A percentile compares a stretch with the other conserved stretches of the same genome.
phyloP scores from a whole-genome alignment of 2,113 vertebrate species.

The Syngnathus scovelli region DNA sequence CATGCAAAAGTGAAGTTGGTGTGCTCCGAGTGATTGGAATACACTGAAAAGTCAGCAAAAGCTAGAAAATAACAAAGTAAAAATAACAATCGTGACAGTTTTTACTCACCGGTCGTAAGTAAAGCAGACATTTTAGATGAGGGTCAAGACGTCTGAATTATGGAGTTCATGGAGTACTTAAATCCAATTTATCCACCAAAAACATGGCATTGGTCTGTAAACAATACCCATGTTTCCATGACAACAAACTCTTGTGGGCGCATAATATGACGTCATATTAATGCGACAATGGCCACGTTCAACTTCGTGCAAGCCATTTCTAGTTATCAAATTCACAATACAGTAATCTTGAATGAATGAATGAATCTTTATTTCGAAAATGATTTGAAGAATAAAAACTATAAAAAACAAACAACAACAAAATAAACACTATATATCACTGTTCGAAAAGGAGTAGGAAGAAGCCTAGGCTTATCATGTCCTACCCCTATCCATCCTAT shows the following conservation, averaged over 20 bases:
- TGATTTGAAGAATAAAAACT: no score
- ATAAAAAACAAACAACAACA: no score
- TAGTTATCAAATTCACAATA: background rate
- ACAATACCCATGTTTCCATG: constrained; percentile 35
- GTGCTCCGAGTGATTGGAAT: background rate
- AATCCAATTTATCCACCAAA: background rate
- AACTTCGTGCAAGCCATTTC: background rate
- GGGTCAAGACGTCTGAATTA: background rate
- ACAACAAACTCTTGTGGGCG: constrained; percentile 31
- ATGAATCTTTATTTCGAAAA: no score
- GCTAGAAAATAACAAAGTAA: background rate
- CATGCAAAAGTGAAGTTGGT: background rate
- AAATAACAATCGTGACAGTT: background rate
- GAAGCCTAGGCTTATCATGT: no score
- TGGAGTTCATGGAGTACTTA: background rate
- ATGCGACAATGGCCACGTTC: background rate
- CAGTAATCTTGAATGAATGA: background rate
- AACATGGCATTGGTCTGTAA: background rate
- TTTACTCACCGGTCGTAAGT: background rate
- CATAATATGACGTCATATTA: constrained; percentile 36
- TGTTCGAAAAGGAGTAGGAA: no score
- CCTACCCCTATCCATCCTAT: no score
- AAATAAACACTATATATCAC: no score
- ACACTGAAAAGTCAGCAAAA: background rate
- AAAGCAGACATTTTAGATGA: background rate